Conservation (phyloP, 1,140 invertebrate species). For the Dendrolimus kikuchii region DNA sequence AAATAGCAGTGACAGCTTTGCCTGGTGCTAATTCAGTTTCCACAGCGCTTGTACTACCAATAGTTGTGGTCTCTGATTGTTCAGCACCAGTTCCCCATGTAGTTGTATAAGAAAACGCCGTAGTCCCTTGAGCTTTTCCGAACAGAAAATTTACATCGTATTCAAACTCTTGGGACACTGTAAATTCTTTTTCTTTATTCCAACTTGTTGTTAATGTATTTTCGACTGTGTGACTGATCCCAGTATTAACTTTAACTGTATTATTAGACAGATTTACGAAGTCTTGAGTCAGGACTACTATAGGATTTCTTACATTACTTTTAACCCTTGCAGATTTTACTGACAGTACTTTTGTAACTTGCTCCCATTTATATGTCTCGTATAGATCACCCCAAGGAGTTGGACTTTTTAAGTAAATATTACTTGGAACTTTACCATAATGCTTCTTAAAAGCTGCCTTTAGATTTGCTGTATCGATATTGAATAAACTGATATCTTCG, state of each 20-base stretch:
- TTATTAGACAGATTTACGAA: conserved; percentile 31
- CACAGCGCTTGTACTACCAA: conserved; percentile 37
- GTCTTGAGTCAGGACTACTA: conserved; percentile 24
- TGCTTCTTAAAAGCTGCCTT: conserved; percentile 31
- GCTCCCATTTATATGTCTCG: conserved; percentile 33
- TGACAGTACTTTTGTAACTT: conserved; percentile 23
- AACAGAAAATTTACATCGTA: conserved; percentile 36
- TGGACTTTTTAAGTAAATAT: conserved; percentile 40
- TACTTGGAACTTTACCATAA: conserved; percentile 32
- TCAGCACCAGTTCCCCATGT: conserved; percentile 38
- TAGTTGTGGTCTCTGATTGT: conserved; percentile 33
- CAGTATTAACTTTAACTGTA: conserved; percentile 17
- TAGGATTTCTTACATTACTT: conserved; percentile 21
- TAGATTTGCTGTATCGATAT: conserved; percentile 35
- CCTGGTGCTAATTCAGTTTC: conserved; percentile 42
- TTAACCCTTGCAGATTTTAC: conserved; percentile 21
- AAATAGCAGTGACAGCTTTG: conserved; percentile 32
- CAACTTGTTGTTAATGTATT: conserved; percentile 27
- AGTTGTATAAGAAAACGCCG: conserved; percentile 22
- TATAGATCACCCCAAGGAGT: conserved; percentile 37
- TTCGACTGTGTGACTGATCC: conserved; percentile 19
- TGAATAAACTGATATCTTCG: conserved; percentile 35
- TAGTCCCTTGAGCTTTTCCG: conserved; percentile 27
- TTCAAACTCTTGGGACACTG: conserved; percentile 32
- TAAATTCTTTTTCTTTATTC: conserved; percentile 23